Conservation (phyloP, 1,140 invertebrate species). For the Papilio polytes region DNA sequence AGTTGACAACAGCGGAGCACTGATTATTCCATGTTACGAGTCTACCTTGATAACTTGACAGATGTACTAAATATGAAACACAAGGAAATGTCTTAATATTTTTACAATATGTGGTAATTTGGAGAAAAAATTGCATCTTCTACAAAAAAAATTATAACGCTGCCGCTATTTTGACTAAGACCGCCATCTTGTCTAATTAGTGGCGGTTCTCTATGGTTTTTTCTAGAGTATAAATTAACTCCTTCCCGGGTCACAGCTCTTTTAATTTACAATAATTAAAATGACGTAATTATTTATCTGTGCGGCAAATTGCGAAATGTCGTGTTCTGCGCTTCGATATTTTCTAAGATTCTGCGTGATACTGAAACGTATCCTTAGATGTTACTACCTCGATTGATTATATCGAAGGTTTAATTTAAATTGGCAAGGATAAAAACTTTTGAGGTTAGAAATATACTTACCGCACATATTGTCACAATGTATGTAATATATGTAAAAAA, state of each 20-base stretch:
- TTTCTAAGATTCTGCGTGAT: not conserved
- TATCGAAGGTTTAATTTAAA: not conserved
- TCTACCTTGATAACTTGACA: constrained; percentile 3
- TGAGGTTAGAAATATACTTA: not conserved
- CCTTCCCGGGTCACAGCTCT: constrained; percentile 27
- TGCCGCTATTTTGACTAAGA: not conserved
- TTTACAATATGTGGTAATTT: not conserved
- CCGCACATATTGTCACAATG: no score
- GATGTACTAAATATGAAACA: not conserved
- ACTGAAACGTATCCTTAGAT: not conserved
- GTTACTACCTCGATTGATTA: not conserved
- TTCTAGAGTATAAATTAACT: constrained; percentile 13
- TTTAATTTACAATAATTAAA: constrained; percentile 26
- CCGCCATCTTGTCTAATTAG: constrained; percentile 4
- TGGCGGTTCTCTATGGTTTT: constrained; percentile 16
- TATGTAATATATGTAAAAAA: no score
- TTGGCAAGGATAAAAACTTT: not conserved
- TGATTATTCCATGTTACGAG: not conserved
- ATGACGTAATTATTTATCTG: constrained; percentile 15
- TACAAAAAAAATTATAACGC: not conserved
- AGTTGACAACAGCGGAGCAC: not conserved
- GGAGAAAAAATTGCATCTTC: no score
- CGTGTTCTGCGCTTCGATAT: not conserved
- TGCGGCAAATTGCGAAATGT: not conserved
- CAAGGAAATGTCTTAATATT: not conserved